These are phyloP conservation scores for Pristiophorus japonicus DNA, from an alignment of 2,113 vertebrate genomes.

Conservation along the genomic window DNA sequence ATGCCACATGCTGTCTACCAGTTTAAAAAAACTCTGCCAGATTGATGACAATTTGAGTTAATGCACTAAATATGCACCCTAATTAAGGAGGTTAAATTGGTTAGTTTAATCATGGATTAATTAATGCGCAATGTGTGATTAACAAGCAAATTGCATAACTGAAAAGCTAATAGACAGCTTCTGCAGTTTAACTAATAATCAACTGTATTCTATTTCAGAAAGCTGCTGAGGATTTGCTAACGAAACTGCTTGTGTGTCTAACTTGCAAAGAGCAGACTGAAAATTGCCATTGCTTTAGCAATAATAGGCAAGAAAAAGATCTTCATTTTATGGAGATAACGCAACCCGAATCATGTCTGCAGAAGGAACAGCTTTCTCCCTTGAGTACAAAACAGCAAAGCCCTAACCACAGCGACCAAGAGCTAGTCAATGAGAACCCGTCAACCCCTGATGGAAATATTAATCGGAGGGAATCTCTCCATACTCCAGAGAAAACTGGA, in stretches of 20 bases:
- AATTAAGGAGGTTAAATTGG: neutral
- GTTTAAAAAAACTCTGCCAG: neutral
- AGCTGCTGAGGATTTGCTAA: neutral
- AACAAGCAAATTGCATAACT: neutral
- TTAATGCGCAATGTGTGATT: neutral
- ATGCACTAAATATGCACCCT: neutral
- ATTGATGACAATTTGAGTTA: neutral
- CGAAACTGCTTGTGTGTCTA: neutral
- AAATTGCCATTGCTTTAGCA: constrained; percentile 25
- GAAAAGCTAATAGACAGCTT: neutral
- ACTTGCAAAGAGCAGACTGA: constrained; percentile 20
- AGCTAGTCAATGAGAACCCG: neutral
- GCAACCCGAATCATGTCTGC: neutral
- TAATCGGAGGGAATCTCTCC: neutral
- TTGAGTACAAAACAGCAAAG: neutral
- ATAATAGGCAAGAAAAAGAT: neutral
- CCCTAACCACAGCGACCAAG: neutral
- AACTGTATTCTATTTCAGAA: neutral
- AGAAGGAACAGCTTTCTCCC: neutral
- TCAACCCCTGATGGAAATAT: constrained; percentile 17
- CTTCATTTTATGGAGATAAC: neutral
- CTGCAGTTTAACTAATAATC: neutral
- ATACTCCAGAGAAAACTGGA: neutral
- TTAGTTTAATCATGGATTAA: neutral
- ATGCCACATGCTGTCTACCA: neutral